Percentiles rank a stretch among this genome's conserved stretches.
phyloP scores from a whole-genome alignment of 1,140 invertebrate genomes.

The Hylaeus anthracinus region DNA sequence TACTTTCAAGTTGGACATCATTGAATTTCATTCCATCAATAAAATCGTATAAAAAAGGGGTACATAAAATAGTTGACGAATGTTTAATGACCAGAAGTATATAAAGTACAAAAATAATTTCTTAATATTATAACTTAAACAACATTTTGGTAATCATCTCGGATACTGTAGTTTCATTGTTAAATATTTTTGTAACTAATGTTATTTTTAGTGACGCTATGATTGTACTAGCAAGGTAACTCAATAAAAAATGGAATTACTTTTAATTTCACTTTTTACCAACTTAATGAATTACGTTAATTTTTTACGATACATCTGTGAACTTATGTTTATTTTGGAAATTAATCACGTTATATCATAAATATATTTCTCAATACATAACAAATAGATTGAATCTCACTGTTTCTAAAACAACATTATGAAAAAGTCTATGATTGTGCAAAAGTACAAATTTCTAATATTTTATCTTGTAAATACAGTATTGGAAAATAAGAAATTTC shows the following conservation, averaged over 20 bases:
- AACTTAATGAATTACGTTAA: not conserved
- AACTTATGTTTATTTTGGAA: not conserved
- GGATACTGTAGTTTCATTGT: not conserved
- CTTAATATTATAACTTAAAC: not conserved
- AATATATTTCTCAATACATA: not conserved
- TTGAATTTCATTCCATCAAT: not conserved
- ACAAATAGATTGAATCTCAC: conserved; percentile 23
- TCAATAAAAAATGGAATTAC: not conserved
- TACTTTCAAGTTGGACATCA: not conserved
- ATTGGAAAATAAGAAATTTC: not conserved
- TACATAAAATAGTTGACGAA: conserved; percentile 11
- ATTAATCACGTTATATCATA: conserved; percentile 17
- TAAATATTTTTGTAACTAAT: conserved; percentile 7
- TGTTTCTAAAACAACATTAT: not conserved
- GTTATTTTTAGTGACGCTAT: conserved; percentile 8
- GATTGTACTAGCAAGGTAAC: conserved; percentile 1
- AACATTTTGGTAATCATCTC: conserved; percentile 16
- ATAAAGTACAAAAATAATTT: conserved; percentile 20
- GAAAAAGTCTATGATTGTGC: not conserved
- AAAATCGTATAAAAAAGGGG: not conserved
- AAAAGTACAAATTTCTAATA: not conserved
- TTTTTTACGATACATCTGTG: not conserved
- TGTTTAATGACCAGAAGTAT: conserved; percentile 5
- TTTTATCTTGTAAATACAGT: not conserved
- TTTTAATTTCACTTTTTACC: not conserved